Percentiles rank a stretch among this genome's conserved stretches.
These are phyloP conservation scores for Picathartes gymnocephalus DNA, from an alignment of 2,113 vertebrate genomes.

Conservation along the genomic window DNA sequence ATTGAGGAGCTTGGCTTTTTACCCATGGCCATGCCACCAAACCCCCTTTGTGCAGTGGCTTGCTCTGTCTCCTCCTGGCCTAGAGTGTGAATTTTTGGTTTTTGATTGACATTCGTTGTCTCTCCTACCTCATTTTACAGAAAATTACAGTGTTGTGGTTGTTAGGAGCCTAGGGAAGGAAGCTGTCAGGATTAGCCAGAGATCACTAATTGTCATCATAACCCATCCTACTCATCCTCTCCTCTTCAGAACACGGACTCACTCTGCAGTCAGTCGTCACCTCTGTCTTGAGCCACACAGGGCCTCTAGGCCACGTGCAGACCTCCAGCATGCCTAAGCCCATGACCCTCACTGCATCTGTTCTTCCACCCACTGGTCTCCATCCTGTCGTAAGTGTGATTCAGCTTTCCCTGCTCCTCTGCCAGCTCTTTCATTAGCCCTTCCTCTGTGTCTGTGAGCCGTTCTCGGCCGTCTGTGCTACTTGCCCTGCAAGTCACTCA, in stretches of 20 bases:
- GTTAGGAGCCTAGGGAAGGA: background rate
- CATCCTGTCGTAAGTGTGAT: constrained; percentile 37
- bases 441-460: background rate
- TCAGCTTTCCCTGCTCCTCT: constrained; percentile 15
- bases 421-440: constrained; percentile 15
- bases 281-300: background rate
- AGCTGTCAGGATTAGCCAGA: background rate
- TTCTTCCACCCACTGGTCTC: constrained; percentile 51
- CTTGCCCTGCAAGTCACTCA: background rate
- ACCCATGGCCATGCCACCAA: background rate
- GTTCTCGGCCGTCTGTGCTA: background rate
- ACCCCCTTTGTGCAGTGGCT: background rate
- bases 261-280: constrained; percentile 27
- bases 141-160: background rate
- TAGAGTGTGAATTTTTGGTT: background rate
- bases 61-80: background rate
- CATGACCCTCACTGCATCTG: constrained; percentile 47
- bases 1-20: background rate
- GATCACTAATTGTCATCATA: background rate
- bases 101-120: background rate
- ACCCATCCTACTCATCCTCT: constrained; percentile 4
- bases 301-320: background rate
- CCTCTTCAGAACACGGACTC: background rate
- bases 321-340: constrained; percentile 37
- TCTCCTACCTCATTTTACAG: background rate